Evolutionary conservation across 1,140 invertebrate genomes (phyloP), one percentile per base, ranked within the genome.

Genomic region (Sitobion miscanthi): DNA sequence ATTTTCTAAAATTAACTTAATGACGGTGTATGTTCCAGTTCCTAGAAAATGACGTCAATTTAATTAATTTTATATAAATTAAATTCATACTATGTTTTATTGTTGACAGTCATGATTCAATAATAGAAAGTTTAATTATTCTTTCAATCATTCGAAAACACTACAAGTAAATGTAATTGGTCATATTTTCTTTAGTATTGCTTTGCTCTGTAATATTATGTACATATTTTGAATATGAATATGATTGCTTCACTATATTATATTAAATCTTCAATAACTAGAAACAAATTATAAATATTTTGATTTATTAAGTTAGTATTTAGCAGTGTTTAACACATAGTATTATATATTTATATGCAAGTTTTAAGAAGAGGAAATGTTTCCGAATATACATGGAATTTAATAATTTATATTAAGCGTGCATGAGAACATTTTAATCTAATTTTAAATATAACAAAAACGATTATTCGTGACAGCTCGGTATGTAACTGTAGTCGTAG

Each of bases 1-100:
- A 49, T 87, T 49, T 87, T 49, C 45, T 87, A 30, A 49, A 49
- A 87, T 49, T 49, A 87, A 87, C 85, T 47, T n/a, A 49, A 87
- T n/a, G 30, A 17, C 45, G 5, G 2, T 20, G 11, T 49, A n/a
- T 23, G 83, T 86, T 86, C 45, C 45, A 87, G 85, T 87, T 87
- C 42, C 8, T 49, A 47, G 30, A 52, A 30, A 52, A 88, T 87
- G 85, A 87, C 85, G 85, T n/a, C 11, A 88, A 88, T 35, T 47
- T 14, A 49, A 88, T 30, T 17, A 8, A 23, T 49, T 52, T 45
- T n/a, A 35, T 88, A 30, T 52, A 35, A 88, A 88, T 88, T 30
- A 14, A 52, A 52, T 49, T 49, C 47, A 88, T 52, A 54, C 2
- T n/a, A 7, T 35, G 47, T 35, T 88, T 45, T 45, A 47, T 45